phyloP scores from a whole-genome alignment of 2,888 invertebrate species.

The Oscheius sp. region DNA sequence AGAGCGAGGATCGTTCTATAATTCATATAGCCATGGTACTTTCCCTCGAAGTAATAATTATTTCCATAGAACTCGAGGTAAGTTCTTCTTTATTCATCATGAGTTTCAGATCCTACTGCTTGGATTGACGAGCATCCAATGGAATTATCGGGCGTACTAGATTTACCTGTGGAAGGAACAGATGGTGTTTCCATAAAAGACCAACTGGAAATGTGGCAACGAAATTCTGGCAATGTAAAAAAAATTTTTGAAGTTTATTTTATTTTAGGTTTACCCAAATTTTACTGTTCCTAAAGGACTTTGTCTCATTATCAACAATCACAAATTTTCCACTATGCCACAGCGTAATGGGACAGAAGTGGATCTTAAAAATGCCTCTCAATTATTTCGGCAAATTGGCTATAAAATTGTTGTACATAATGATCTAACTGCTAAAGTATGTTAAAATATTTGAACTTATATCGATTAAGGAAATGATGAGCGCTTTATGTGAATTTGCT shows the following conservation, averaged over 20 bases:
- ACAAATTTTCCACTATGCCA: slow-evolving; percentile 54
- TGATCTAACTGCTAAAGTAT: slow-evolving; percentile 58
- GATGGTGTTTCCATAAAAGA: slow-evolving; percentile 11
- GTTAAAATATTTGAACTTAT: background rate
- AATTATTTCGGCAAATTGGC: slow-evolving; percentile 58
- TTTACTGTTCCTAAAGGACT: slow-evolving; percentile 63
- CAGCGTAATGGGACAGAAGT: slow-evolving; percentile 59
- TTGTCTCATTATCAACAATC: slow-evolving; percentile 69
- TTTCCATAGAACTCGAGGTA: background rate
- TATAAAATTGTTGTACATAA: slow-evolving; percentile 57
- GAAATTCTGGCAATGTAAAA: slow-evolving; percentile 17
- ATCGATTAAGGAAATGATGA: slow-evolving; percentile 50
- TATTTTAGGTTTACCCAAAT: slow-evolving; percentile 61
- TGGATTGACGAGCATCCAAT: slow-evolving; percentile 20
- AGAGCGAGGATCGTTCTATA: background rate
- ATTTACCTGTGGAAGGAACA: slow-evolving; percentile 15
- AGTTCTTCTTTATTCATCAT: background rate
- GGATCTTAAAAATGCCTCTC: slow-evolving; percentile 58
- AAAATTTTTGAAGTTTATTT: background rate
- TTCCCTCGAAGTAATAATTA: background rate
- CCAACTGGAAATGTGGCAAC: slow-evolving; percentile 17
- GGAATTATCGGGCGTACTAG: slow-evolving; percentile 1
- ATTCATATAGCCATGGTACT: background rate
- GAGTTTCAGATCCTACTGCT: background rate
- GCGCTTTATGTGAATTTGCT: slow-evolving; percentile 50